Conservation (phyloP, 1,140 invertebrate genomes). For the Caenorhabditis inopinata region DNA sequence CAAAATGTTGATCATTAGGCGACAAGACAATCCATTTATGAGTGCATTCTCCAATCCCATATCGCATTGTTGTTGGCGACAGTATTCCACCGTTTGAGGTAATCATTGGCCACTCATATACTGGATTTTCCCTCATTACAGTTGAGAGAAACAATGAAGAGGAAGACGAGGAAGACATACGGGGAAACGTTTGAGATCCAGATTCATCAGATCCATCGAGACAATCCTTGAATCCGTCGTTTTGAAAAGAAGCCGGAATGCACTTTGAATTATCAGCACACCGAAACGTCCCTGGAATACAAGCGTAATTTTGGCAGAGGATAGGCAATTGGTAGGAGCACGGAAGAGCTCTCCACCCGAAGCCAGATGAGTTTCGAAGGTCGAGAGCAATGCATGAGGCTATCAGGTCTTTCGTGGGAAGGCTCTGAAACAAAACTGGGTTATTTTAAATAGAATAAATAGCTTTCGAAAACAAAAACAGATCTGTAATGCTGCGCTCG, state of each 20-base stretch:
- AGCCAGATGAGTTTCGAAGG: not conserved
- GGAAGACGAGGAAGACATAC: not conserved
- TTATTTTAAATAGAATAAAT: too few relatives aligned
- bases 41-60: constrained; percentile 6
- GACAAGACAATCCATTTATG: not conserved
- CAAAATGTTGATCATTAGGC: not conserved
- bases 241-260: not conserved
- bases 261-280: constrained; percentile 23
- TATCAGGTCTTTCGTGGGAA: too few relatives aligned
- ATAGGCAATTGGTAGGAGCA: not conserved
- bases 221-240: constrained; percentile 1
- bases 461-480: too few relatives aligned
- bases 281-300: not conserved
- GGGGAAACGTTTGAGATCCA: not conserved
- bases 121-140: not conserved
- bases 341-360: not conserved
- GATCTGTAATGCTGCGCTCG: too few relatives aligned
- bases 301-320: constrained; percentile 9
- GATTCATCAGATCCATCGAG: constrained; percentile 1
- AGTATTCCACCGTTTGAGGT: not conserved
- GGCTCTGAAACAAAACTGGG: not conserved
- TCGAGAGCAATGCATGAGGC: not conserved
- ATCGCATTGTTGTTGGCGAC: not conserved
- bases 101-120: constrained; percentile 19
- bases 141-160: not conserved